These are phyloP conservation scores for Drosophila lutescens DNA, from an alignment of 2,888 invertebrate species.

Conservation along the genomic window DNA sequence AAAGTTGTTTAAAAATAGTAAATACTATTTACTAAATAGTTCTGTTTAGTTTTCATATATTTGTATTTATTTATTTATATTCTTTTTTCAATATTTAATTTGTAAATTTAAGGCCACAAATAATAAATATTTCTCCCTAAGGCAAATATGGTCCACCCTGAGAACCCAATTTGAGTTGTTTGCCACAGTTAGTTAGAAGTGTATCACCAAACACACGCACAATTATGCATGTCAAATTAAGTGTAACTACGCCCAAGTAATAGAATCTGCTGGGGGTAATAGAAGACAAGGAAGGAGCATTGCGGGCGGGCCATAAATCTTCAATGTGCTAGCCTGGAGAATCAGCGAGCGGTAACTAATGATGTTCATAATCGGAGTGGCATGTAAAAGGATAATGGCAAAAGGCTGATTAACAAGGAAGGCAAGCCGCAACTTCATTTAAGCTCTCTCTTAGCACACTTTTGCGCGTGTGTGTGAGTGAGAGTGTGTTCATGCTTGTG, in stretches of 20 bases:
- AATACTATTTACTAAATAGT: too few species aligned
- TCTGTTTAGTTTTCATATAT: too few species aligned
- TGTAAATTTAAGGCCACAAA: too few species aligned
- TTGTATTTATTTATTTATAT: too few species aligned
- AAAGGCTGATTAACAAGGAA: slow-evolving; percentile 63
- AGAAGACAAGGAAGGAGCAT: slow-evolving; percentile 11
- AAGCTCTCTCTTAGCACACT: slow-evolving; percentile 35
- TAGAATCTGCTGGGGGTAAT: slow-evolving; percentile 31
- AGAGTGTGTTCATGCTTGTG: slow-evolving; percentile 10
- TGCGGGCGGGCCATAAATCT: slow-evolving; percentile 65
- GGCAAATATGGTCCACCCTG: not conserved
- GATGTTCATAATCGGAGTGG: slow-evolving; percentile 77
- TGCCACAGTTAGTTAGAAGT: slow-evolving; percentile 24
- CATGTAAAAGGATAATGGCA: slow-evolving; percentile 74
- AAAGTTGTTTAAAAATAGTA: too few species aligned
- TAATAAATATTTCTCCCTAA: too few species aligned
- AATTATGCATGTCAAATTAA: slow-evolving; percentile 78
- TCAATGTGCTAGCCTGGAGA: slow-evolving; percentile 46
- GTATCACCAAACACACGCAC: slow-evolving; percentile 51
- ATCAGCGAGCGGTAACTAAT: slow-evolving; percentile 71
- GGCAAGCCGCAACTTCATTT: slow-evolving; percentile 68
- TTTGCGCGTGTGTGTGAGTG: not conserved
- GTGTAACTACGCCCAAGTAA: slow-evolving; percentile 65
- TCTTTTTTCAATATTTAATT: too few species aligned
- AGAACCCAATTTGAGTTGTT: slow-evolving; percentile 10